Evolutionary conservation across 2,113 vertebrate species (phyloP).

Genomic region (Saimiri boliviensis): DNA sequence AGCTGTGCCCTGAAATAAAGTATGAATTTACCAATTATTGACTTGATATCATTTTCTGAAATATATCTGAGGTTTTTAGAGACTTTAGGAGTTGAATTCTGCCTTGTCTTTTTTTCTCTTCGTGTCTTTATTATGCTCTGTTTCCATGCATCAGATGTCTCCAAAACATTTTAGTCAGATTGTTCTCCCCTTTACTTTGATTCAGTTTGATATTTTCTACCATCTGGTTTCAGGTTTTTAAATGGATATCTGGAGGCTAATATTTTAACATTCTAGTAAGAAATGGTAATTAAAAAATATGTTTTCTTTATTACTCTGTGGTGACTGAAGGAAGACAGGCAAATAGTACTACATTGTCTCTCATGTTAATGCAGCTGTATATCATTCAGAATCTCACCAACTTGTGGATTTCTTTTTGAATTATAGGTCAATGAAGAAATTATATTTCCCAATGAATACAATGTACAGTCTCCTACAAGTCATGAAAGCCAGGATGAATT

Average conservation of each 20-base stretch:
- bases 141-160: slow-evolving; percentile 39
- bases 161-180: slow-evolving; percentile 52
- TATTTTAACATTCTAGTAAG: slow-evolving; percentile 69
- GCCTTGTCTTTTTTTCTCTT: slow-evolving; percentile 27
- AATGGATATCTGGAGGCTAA: slow-evolving; percentile 68
- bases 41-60: slow-evolving; percentile 53
- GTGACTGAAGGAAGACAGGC: slow-evolving; percentile 51
- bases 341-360: slow-evolving; percentile 37
- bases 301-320: slow-evolving; percentile 60
- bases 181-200: slow-evolving; percentile 21
- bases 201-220: slow-evolving; percentile 54
- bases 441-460: background rate
- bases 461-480: background rate
- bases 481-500: background rate
- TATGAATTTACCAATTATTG: slow-evolving; percentile 53
- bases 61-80: slow-evolving; percentile 45
- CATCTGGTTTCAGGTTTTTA: slow-evolving; percentile 65
- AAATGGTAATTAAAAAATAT: slow-evolving; percentile 75
- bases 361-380: slow-evolving; percentile 33
- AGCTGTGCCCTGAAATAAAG: slow-evolving; percentile 48
- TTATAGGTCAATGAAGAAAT: background rate
- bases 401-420: slow-evolving; percentile 11
- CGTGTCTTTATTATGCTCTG: background rate
- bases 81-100: slow-evolving; percentile 6
- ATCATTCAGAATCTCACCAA: slow-evolving; percentile 50